Percentiles rank a stretch among this genome's conserved stretches.
Conservation (phyloP, 1,140 invertebrate genomes). For the Philotrypesis tridentata region DNA sequence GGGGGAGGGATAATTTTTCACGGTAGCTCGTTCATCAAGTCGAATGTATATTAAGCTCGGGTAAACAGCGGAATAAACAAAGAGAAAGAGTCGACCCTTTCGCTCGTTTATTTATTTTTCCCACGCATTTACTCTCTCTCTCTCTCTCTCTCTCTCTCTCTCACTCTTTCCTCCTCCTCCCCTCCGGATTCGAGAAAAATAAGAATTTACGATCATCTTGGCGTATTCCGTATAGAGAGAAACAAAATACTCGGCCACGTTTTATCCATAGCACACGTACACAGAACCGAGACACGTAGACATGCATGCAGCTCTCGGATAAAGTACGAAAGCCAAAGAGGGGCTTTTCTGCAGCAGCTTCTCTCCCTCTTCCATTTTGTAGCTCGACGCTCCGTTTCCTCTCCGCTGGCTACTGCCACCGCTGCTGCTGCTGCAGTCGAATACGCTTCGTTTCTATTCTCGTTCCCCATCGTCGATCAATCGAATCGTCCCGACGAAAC, state of each 20-base stretch:
- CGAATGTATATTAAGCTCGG: background rate
- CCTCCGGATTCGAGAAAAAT: background rate
- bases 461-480: conserved; percentile 44
- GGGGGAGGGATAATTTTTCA: background rate
- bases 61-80: background rate
- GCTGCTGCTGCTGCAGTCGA: background rate
- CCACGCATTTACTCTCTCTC: background rate
- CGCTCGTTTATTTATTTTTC: background rate
- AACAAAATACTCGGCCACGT: conserved; percentile 16
- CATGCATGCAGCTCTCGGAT: background rate
- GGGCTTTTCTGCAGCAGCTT: conserved; percentile 1
- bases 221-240: background rate
- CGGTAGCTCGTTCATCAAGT: too few species aligned
- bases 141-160: too few species aligned
- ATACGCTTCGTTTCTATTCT: conserved; percentile 43
- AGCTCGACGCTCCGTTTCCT: background rate
- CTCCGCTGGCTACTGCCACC: conserved; percentile 6
- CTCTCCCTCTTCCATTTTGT: background rate
- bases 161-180: too few species aligned
- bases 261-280: too few species aligned
- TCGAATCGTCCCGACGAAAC: conserved; percentile 48
- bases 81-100: too few species aligned
- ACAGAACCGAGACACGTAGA: too few species aligned
- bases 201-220: conserved; percentile 19
- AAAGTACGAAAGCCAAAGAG: conserved; percentile 21